Percentiles rank a stretch among this genome's conserved stretches.
Conservation (phyloP, 2,113 vertebrate genomes). For the Orycteropus afer region DNA sequence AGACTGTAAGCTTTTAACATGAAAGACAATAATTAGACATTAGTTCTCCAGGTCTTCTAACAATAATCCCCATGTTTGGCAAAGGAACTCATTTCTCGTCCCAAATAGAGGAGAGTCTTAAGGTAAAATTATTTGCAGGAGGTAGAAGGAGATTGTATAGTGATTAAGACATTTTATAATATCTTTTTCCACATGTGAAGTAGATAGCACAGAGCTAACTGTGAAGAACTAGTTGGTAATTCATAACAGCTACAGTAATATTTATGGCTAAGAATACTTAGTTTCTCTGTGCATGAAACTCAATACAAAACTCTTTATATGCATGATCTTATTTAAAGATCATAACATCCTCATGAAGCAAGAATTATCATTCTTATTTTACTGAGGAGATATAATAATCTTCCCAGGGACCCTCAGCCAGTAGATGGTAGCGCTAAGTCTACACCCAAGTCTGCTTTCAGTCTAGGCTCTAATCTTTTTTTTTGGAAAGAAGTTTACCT, state of each 20-base stretch:
- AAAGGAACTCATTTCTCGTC: not conserved
- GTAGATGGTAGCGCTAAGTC: not conserved
- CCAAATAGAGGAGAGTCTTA: not conserved
- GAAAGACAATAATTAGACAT: not conserved
- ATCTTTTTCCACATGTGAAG: not conserved
- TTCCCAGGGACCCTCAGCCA: not conserved
- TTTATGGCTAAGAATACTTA: not conserved
- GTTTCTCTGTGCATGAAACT: not conserved
- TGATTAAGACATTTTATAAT: not conserved
- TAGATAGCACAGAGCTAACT: not conserved
- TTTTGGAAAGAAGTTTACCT: too few species aligned
- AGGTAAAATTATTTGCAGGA: not conserved
- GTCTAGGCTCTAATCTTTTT: not conserved
- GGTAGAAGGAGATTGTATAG: not conserved
- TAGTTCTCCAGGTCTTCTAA: not conserved
- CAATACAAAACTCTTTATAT: not conserved
- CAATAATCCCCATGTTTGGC: not conserved
- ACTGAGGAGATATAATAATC: not conserved
- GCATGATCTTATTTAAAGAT: not conserved
- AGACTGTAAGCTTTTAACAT: not conserved
- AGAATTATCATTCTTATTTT: not conserved
- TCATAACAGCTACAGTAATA: not conserved
- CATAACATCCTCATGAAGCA: not conserved
- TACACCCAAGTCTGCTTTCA: not conserved
- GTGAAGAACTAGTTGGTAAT: not conserved